Conservation (phyloP, 2,113 vertebrate species). For the Chionomys nivalis region DNA sequence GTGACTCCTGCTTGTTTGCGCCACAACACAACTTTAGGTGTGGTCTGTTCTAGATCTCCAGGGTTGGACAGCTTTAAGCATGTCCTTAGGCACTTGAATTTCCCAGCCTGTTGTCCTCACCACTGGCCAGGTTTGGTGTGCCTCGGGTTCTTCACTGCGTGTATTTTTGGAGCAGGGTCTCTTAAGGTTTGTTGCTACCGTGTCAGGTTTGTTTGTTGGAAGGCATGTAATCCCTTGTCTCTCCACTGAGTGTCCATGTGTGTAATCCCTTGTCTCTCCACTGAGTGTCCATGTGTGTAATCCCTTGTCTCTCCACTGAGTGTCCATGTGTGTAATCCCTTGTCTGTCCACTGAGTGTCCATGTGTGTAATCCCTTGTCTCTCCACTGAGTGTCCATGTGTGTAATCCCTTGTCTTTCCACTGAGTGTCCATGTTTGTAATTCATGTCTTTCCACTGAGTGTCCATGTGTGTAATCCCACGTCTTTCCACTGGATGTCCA, state of each 20-base stretch:
- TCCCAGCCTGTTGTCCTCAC: neutral
- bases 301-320: no score
- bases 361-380: no score
- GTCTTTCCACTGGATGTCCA: neutral
- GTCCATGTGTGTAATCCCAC: neutral
- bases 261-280: no score
- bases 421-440: no score
- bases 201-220: neutral
- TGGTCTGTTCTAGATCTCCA: neutral
- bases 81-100: neutral
- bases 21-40: neutral
- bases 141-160: neutral
- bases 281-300: no score
- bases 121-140: neutral
- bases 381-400: no score
- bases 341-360: no score
- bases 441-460: no score
- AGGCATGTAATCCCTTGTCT: neutral
- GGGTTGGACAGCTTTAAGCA: neutral
- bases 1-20: neutral
- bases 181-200: neutral
- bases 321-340: no score
- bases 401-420: no score
- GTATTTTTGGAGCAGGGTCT: slow-evolving; percentile 4
- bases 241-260: neutral